Evolutionary conservation across 2,797 vertebrate genomes (phyloP).

Genomic region (Phrynocephalus vlangalii): DNA sequence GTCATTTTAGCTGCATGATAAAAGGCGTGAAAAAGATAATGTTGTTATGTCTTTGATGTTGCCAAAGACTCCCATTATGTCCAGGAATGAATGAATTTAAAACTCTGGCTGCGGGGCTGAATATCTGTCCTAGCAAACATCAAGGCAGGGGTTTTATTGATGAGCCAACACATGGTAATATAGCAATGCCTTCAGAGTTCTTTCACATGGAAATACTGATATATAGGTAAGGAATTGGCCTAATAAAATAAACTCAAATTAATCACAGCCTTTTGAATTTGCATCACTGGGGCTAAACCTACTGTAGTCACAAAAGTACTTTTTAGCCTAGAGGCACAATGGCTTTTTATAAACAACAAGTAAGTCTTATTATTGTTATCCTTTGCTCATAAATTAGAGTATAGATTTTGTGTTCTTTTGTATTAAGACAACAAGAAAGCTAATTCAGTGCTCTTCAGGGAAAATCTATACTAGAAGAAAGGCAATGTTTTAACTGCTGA

Average conservation of each 20-base stretch:
- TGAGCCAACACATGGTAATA: slow-evolving; percentile 47
- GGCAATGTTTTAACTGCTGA: slow-evolving; percentile 52
- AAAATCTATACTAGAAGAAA: slow-evolving; percentile 60
- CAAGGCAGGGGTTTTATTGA: slow-evolving; percentile 26
- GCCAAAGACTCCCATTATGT: slow-evolving; percentile 70
- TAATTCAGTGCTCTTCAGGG: slow-evolving; percentile 58
- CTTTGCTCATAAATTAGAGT: slow-evolving; percentile 64
- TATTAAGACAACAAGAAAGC: slow-evolving; percentile 50
- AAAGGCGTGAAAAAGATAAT: slow-evolving; percentile 69
- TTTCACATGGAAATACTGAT: slow-evolving; percentile 60
- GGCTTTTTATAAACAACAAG: slow-evolving; percentile 60
- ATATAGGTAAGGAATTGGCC: slow-evolving; percentile 62
- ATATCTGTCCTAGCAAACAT: slow-evolving; percentile 52
- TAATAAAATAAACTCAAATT: slow-evolving; percentile 64
- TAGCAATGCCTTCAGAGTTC: neutral
- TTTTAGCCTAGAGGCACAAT: slow-evolving; percentile 58
- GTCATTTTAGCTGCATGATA: slow-evolving; percentile 67
- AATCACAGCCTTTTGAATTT: slow-evolving; percentile 61
- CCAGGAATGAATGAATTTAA: slow-evolving; percentile 67
- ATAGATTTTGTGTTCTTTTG: slow-evolving; percentile 68
- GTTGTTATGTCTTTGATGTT: slow-evolving; percentile 64
- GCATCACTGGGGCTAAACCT: slow-evolving; percentile 45
- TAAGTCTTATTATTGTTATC: slow-evolving; percentile 65
- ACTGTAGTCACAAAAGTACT: slow-evolving; percentile 50
- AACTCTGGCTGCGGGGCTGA: slow-evolving; percentile 55